Evolutionary conservation across 2,113 vertebrate genomes (phyloP).

Genomic region (Vidua chalybeata): DNA sequence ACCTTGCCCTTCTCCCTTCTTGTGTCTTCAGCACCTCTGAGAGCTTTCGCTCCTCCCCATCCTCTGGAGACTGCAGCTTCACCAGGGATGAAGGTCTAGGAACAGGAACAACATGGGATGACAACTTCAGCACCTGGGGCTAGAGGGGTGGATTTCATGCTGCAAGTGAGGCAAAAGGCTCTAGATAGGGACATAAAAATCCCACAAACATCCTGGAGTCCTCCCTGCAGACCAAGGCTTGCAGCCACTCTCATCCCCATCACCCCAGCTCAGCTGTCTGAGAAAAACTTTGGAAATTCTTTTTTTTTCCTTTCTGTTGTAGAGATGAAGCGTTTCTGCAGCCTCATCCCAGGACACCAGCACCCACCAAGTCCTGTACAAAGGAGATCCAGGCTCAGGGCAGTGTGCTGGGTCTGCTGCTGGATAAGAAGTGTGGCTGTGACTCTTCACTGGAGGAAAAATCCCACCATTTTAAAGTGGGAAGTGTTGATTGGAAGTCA

Average conservation of each 20-base stretch:
- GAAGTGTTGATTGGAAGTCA: not conserved
- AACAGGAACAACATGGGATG: not conserved
- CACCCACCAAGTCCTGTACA: not conserved
- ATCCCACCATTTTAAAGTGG: not conserved
- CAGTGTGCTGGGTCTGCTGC: not conserved
- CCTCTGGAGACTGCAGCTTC: not conserved
- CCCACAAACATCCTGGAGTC: not conserved
- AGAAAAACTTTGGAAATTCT: not conserved
- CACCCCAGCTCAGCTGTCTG: fast-evolving
- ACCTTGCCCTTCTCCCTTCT: constrained; percentile 72
- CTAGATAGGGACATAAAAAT: not conserved
- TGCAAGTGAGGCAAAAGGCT: not conserved
- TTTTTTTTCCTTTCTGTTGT: not conserved
- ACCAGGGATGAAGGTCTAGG: constrained; percentile 5
- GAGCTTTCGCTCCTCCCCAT: constrained; percentile 47
- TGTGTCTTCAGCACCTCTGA: constrained; percentile 70
- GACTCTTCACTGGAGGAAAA: not conserved
- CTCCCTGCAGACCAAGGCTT: not conserved
- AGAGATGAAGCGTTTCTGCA: not conserved
- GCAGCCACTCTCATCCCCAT: not conserved
- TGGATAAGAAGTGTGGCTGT: fast-evolving
- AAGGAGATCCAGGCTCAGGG: not conserved
- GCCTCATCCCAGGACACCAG: not conserved
- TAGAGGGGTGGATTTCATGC: not conserved
- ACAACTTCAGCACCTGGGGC: not conserved